Conservation (phyloP, 1,140 invertebrate species). For the Drosophila willistoni region DNA sequence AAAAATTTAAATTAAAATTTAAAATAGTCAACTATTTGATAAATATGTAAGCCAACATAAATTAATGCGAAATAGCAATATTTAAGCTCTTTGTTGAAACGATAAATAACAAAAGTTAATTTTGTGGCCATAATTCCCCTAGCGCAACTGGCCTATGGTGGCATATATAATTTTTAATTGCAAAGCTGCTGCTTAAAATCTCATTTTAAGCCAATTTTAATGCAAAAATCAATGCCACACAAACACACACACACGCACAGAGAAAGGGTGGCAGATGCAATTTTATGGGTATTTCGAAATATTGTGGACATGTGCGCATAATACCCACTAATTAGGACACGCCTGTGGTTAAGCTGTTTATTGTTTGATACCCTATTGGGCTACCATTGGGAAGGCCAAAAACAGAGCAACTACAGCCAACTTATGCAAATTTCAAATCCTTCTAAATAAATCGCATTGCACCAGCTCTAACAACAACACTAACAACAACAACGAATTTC, state of each 20-base stretch:
- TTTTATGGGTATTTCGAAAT: conserved; percentile 37
- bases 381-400: not conserved
- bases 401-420: conserved; percentile 15
- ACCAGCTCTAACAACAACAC: conserved; percentile 26
- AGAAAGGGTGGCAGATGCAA: conserved; percentile 21
- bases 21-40: not conserved
- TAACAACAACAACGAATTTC: conserved; percentile 39
- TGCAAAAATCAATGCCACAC: conserved; percentile 51
- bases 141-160: not conserved
- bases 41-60: not conserved
- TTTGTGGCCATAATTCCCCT: conserved; percentile 5
- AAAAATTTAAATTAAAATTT: conserved; percentile 15
- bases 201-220: conserved; percentile 32
- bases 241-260: not conserved
- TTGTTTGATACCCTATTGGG: conserved; percentile 36
- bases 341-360: conserved; percentile 61
- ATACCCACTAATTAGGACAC: conserved; percentile 59
- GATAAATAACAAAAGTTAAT: conserved; percentile 11
- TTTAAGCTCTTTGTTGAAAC: conserved; percentile 6
- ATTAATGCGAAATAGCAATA: not conserved
- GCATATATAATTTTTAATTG: conserved; percentile 6
- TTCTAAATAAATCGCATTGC: conserved; percentile 15
- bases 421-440: conserved; percentile 53
- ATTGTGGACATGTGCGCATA: conserved; percentile 45
- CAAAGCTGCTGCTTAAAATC: not conserved